These are phyloP conservation scores for Cryptus viduatorius DNA, from an alignment of 2,888 invertebrate genomes.

Conservation along the genomic window DNA sequence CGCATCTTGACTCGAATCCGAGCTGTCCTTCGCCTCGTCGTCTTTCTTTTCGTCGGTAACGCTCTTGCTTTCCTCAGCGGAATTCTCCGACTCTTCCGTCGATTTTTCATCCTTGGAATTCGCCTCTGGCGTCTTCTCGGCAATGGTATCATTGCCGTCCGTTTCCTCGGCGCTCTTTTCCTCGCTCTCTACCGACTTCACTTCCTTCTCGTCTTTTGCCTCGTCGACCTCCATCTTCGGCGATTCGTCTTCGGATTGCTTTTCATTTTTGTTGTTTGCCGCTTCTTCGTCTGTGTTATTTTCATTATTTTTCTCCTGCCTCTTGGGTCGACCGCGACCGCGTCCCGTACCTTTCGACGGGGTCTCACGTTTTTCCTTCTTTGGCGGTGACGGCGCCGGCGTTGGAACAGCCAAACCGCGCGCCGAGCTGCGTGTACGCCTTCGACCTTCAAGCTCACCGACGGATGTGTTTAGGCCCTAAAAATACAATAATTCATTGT, in stretches of 20 bases:
- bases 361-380: constrained; percentile 85
- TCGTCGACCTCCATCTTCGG: constrained; percentile 82
- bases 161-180: constrained; percentile 72
- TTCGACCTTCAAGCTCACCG: constrained; percentile 86
- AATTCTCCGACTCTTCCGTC: constrained; percentile 79
- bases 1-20: constrained; percentile 82
- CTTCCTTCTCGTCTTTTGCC: constrained; percentile 78
- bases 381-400: constrained; percentile 86
- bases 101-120: constrained; percentile 82
- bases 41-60: constrained; percentile 78
- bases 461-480: constrained; percentile 85
- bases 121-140: constrained; percentile 74
- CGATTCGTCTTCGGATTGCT: constrained; percentile 79
- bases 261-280: constrained; percentile 81
- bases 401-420: constrained; percentile 86
- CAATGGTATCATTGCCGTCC: constrained; percentile 76
- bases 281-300: constrained; percentile 81
- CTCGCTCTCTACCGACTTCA: constrained; percentile 74
- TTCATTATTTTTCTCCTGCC: constrained; percentile 81
- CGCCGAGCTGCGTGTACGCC: constrained; percentile 87
- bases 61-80: constrained; percentile 67
- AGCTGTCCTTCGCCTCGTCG: constrained; percentile 80
- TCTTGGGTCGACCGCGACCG: constrained; percentile 83
- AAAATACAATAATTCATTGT: not conserved
- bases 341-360: constrained; percentile 82